Conservation (phyloP, 2,888 invertebrate species). For the Dryobota labecula region DNA sequence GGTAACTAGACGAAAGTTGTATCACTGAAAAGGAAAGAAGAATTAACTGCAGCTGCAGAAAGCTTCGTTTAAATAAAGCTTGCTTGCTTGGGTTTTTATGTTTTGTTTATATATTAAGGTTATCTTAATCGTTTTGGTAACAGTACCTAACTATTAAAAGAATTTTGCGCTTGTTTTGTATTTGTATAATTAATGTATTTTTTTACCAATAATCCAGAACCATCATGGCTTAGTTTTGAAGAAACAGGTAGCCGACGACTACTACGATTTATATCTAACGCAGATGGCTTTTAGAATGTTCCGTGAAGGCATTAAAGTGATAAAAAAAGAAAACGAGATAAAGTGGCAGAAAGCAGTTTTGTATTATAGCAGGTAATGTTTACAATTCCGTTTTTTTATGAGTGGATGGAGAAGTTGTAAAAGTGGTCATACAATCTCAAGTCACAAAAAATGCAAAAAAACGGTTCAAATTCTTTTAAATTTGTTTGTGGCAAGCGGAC, state of each 20-base stretch:
- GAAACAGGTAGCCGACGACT: slow-evolving; percentile 93
- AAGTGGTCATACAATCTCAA: background rate
- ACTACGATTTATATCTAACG: slow-evolving; percentile 92
- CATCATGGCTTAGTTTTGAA: slow-evolving; percentile 87
- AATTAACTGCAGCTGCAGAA: background rate
- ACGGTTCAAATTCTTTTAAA: background rate
- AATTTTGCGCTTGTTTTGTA: background rate
- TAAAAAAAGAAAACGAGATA: slow-evolving; percentile 85
- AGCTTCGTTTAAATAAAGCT: background rate
- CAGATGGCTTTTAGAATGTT: slow-evolving; percentile 89
- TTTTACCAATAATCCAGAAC: slow-evolving; percentile 78
- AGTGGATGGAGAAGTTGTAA: background rate
- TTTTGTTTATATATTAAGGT: background rate
- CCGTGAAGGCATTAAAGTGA: slow-evolving; percentile 81
- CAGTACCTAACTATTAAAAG: background rate
- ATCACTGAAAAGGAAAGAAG: too few relatives aligned
- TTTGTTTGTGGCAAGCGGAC: background rate
- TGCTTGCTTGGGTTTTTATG: too few relatives aligned
- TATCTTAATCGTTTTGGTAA: background rate
- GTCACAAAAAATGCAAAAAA: background rate
- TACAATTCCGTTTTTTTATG: slow-evolving; percentile 1
- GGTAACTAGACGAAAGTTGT: background rate
- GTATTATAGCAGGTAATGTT: slow-evolving; percentile 87
- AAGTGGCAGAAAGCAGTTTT: slow-evolving; percentile 85
- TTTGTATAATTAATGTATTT: slow-evolving; percentile 8